These are phyloP conservation scores for Dryomyza anilis DNA, from an alignment of 2,888 invertebrate species.

Conservation along the genomic window DNA sequence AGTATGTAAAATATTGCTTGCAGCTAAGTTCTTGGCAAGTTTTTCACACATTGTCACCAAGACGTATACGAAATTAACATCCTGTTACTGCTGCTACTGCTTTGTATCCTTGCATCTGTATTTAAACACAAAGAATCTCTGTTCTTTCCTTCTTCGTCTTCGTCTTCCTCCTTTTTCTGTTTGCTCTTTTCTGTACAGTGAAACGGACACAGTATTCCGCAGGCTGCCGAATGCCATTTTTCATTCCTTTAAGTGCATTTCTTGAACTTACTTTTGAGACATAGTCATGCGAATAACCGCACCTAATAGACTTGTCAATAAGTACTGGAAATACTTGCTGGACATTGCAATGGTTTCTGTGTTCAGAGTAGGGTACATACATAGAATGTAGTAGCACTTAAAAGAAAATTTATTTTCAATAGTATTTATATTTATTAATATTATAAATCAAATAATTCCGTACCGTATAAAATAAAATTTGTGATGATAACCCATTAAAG, in stretches of 20 bases:
- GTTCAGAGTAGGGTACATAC: too few species aligned
- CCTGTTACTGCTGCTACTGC: slow-evolving; percentile 3
- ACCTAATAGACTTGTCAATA: slow-evolving; percentile 26
- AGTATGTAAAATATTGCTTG: slow-evolving; percentile 1
- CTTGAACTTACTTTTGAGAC: slow-evolving; percentile 6
- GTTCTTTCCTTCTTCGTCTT: neutral
- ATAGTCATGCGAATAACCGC: slow-evolving; percentile 20
- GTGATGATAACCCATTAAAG: too few species aligned
- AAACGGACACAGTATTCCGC: too few species aligned
- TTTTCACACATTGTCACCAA: slow-evolving; percentile 12
- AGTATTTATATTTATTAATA: too few species aligned
- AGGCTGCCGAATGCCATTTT: too few species aligned
- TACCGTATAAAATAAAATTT: too few species aligned
- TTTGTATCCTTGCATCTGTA: neutral
- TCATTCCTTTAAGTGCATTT: too few species aligned
- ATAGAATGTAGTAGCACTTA: too few species aligned
- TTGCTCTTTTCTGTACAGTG: neutral
- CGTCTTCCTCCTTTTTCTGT: neutral
- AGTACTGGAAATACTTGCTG: too few species aligned
- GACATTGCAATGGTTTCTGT: too few species aligned
- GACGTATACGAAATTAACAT: slow-evolving; percentile 9
- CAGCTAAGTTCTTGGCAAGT: slow-evolving; percentile 5
- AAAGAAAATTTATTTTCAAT: too few species aligned
- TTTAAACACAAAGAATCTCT: neutral
- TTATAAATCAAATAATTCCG: too few species aligned